These are phyloP conservation scores for Zaprionus davidi DNA, from an alignment of 1,140 invertebrate species.

Conservation along the genomic window DNA sequence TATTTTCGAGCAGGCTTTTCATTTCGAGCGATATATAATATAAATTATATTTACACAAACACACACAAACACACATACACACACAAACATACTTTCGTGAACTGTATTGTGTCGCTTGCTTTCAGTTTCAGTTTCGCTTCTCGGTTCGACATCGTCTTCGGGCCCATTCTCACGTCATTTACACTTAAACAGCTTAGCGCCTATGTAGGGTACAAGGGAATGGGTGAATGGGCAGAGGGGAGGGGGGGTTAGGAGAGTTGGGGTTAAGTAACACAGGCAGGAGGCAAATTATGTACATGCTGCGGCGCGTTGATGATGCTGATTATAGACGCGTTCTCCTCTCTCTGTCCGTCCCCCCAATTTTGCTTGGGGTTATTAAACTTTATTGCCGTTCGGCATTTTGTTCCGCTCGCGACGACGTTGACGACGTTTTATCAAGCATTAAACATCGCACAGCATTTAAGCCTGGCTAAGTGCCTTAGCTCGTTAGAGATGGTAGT, in stretches of 20 bases:
- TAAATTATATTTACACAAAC: slow-evolving; percentile 53
- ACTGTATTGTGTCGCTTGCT: slow-evolving; percentile 45
- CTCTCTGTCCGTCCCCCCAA: slow-evolving; percentile 17
- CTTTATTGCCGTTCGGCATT: slow-evolving; percentile 75
- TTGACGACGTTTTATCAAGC: slow-evolving; percentile 27
- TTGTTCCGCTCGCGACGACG: slow-evolving; percentile 35
- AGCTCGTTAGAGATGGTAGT: slow-evolving; percentile 11
- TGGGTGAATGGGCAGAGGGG: too few species aligned
- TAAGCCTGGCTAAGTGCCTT: slow-evolving; percentile 31
- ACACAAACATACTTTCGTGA: not conserved
- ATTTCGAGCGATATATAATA: slow-evolving; percentile 60
- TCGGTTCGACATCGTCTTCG: slow-evolving; percentile 21
- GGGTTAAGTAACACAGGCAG: slow-evolving; percentile 22
- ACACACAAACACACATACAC: slow-evolving; percentile 20
- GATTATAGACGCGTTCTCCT: slow-evolving; percentile 57
- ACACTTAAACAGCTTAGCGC: slow-evolving; percentile 79
- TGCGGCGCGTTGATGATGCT: slow-evolving; percentile 77
- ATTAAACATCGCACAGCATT: slow-evolving; percentile 48
- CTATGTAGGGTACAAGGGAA: slow-evolving; percentile 29
- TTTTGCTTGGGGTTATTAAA: slow-evolving; percentile 78
- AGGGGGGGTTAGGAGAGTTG: not conserved
- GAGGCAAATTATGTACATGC: slow-evolving; percentile 61
- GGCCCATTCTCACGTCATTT: slow-evolving; percentile 77
- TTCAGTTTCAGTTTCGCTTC: slow-evolving; percentile 27
- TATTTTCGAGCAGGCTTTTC: slow-evolving; percentile 34